phyloP scores from a whole-genome alignment of 2,888 invertebrate genomes.

The Lasioglossum villosulum region DNA sequence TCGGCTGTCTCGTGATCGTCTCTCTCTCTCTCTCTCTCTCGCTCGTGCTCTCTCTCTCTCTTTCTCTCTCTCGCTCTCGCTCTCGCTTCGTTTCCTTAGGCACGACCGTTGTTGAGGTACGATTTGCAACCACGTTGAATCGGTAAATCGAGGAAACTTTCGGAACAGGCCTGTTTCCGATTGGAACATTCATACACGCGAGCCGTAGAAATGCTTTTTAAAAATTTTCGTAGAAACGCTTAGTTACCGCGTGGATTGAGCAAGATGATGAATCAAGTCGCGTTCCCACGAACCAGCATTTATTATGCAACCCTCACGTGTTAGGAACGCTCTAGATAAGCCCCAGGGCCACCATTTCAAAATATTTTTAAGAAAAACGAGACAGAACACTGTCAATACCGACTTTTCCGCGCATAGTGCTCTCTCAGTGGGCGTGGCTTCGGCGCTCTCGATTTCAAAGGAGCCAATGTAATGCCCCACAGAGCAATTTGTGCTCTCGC shows the following conservation, averaged over 20 bases:
- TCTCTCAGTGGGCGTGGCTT: neutral
- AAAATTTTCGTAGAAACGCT: constrained; percentile 49
- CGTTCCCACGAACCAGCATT: neutral
- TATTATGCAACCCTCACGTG: neutral
- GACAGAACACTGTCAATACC: neutral
- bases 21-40: neutral
- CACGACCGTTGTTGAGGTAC: constrained; percentile 61
- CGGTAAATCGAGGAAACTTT: constrained; percentile 4
- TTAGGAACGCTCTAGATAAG: neutral
- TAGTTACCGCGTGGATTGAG: constrained; percentile 46
- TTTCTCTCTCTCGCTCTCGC: neutral
- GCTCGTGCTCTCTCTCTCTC: neutral
- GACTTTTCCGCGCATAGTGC: neutral
- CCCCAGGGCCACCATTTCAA: neutral
- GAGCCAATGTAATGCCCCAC: neutral
- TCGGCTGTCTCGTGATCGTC: neutral
- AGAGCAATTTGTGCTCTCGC: neutral
- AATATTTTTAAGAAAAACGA: neutral
- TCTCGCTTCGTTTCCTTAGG: constrained; percentile 43
- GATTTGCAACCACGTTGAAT: constrained; percentile 59
- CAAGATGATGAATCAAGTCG: constrained; percentile 17
- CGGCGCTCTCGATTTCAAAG: neutral
- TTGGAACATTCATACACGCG: neutral
- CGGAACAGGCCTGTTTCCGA: neutral
- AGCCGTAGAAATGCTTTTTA: constrained; percentile 48